Base-by-base conservation (phyloP, 2,888 invertebrate species). In the Horisme vitalbata region DNA sequence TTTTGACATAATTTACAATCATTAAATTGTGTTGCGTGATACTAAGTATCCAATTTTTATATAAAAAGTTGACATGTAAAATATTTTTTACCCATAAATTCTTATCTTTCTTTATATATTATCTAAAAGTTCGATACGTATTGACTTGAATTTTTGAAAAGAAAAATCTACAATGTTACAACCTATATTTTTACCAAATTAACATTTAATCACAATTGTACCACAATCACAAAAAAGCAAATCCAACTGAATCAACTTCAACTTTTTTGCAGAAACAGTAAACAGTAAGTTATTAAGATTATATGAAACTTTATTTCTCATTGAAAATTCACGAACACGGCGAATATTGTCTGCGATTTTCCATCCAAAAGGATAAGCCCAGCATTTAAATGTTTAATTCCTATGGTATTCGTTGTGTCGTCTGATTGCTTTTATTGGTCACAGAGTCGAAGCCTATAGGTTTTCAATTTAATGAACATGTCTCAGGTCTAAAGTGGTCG, bases 361-460 rank as follows among this genome's bases (percentile, higher is more conserved):
- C 73, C 70, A 71, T 69, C 71, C 66, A 76, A 78, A 78, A 75
- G 71, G 74, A 77, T 80, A 77, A 76, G 77, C 60, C 68, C 61
- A 68, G 66, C 65, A 69, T 79, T 81, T 79, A 78, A 80, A 80
- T 76, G 67, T 77, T 77, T 69, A 76, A 76, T 75, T 65, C 66
- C 63, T 67, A 70, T 65, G 66, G 68, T 59, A 63, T 65, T 60
- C 65, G 65, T 71, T 67, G 69, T 72, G 71, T 71, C 65, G 60
- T 59, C 50, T 61, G 68, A 71, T 69, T 75, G 65, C 62, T 76
- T 75, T 76, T 77, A 77, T 77, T 75, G 68, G 64, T 50, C 50
- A 34, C 41, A 57, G 51, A 58, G 49, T 57, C 8, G 34, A 35
- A 49, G 46, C 44, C 51, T 59, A 57, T 67, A 67, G 59, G 52